Base-by-base conservation (phyloP, 2,797 vertebrate genomes). In the Moxostoma hubbsi region DNA sequence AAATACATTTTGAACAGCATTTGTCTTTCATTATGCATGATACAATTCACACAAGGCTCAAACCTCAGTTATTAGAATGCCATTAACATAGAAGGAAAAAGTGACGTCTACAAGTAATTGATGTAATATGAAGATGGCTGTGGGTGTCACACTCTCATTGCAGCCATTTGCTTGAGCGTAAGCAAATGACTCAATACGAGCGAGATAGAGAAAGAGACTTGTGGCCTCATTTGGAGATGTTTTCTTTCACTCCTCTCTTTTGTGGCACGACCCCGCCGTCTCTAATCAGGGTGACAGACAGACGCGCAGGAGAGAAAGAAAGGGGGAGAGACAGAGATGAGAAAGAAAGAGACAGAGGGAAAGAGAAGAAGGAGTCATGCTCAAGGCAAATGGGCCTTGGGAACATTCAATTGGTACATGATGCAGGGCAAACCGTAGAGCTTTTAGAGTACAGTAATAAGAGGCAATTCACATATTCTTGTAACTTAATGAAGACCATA, bases 281-380 rank as follows among this genome's bases (percentile, higher is more conserved):
- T 54, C 81, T 83, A 83, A 85, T 85, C 83, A 84, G 76, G 62
- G 68, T 80, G 82, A 85, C 82, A 83, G 75, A 71, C 78, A 73
- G 78, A 84, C 63, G 75, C 80, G 54, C 65, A 68, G 69, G 45
- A 81, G 62, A 82, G 68, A 85, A 71, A 71, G 70, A 77, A 59
- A 75, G 65, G 47, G 47, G 72, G 54, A 63, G 71, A 75, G 70
- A 81, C 1, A n/a, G 70, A 81, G 69, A 80, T 80, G 69, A 80
- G 59, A 72, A 67, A 50, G 55, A 72, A 36, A 9, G 47, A 36
- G 36, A 36, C 36, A 36, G 57, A 67, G 66, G 76, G 64, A 76
- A 79, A 68, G 50, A 15, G 77, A 36, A 4, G 36, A 36, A 4
- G 0, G 3, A 80, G 61, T 68, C 18, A 66, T 64, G 55, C 68